These are phyloP conservation scores for Kryphioiulus occultus DNA, from an alignment of 2,888 invertebrate genomes.

Conservation along the genomic window DNA sequence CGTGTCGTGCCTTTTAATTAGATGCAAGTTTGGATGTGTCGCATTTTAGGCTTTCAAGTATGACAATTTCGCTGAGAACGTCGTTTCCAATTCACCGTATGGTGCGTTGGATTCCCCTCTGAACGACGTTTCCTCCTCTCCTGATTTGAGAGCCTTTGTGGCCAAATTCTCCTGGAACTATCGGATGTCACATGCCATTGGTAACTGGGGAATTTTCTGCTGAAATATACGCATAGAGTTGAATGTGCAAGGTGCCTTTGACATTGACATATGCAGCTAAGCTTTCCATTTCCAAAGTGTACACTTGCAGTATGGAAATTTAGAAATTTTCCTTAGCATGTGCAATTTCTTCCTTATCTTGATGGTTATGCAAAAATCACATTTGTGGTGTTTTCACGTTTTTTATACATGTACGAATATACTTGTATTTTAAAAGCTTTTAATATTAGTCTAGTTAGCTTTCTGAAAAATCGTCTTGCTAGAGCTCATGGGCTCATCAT, in stretches of 20 bases:
- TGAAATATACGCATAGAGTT: neutral
- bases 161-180: neutral
- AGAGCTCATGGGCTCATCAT: too few species aligned
- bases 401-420: too few species aligned
- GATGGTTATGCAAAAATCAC: too few species aligned
- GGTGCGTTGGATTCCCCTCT: neutral
- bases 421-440: too few species aligned
- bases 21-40: neutral
- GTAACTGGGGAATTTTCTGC: neutral
- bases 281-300: too few species aligned
- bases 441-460: too few species aligned
- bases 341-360: too few species aligned
- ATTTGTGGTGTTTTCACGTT: too few species aligned
- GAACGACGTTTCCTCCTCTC: neutral
- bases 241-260: neutral
- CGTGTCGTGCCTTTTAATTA: neutral
- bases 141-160: conserved; percentile 8
- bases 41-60: neutral
- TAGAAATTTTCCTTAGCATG: too few species aligned
- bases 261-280: neutral
- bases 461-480: too few species aligned
- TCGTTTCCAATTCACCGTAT: neutral
- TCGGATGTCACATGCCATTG: conserved; percentile 1
- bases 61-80: neutral
- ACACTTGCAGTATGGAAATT: too few species aligned